Conservation (phyloP, 2,888 invertebrate genomes). For the Carcina quercana region DNA sequence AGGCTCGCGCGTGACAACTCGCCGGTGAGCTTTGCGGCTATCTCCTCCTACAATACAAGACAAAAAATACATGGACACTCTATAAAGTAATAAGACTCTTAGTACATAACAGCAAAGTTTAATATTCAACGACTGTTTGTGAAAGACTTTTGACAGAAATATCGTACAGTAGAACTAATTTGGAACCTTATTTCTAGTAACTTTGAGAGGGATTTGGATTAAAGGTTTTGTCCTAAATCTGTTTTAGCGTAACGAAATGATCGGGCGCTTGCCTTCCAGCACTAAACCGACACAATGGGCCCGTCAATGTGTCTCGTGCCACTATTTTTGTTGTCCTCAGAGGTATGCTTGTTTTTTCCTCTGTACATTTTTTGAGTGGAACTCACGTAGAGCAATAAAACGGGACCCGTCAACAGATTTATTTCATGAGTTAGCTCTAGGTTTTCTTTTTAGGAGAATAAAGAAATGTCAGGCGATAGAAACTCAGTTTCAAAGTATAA, state of each 20-base stretch:
- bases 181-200: background rate
- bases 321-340: conserved; percentile 45
- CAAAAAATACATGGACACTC: conserved; percentile 29
- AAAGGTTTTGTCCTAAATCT: conserved; percentile 23
- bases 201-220: background rate
- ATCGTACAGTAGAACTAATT: conserved; percentile 7
- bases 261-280: conserved; percentile 34
- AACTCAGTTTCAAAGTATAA: background rate
- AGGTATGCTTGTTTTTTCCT: conserved; percentile 36
- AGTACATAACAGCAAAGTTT: conserved; percentile 13
- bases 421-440: no score
- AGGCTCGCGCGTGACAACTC: conserved; percentile 67
- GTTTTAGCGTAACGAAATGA: conserved; percentile 49
- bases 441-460: no score
- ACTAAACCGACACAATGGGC: conserved; percentile 56
- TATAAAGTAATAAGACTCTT: conserved; percentile 23
- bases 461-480: no score
- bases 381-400: background rate
- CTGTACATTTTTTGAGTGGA: conserved; percentile 20
- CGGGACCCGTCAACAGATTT: no score
- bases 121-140: conserved; percentile 9
- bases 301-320: conserved; percentile 68
- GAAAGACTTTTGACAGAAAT: conserved; percentile 3
- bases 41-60: conserved; percentile 32
- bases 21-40: conserved; percentile 57